Percentiles rank a stretch among this genome's conserved stretches.
Evolutionary conservation across 2,888 invertebrate genomes (phyloP).

Genomic region (Adelphocoris suturalis): DNA sequence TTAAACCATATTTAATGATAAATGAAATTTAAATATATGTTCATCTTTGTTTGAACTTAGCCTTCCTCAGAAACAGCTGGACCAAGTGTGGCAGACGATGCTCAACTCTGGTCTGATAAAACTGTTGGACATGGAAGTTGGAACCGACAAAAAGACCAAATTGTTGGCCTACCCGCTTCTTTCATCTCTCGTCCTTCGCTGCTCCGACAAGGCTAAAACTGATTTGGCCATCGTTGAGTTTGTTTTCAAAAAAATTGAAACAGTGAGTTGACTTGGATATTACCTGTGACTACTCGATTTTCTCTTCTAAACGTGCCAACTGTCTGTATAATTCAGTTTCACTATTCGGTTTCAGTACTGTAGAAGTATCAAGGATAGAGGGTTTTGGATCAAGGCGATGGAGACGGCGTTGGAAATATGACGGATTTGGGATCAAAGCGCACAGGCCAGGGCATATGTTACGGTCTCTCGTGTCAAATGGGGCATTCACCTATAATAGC

Average conservation of each 20-base stretch:
- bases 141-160: conserved; percentile 82
- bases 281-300: background rate
- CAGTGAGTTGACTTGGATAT: conserved; percentile 77
- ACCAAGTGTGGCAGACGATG: conserved; percentile 86
- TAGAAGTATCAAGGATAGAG: too few species aligned
- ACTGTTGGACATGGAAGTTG: conserved; percentile 84
- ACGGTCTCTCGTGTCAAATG: too few species aligned
- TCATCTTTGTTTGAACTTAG: conserved; percentile 78
- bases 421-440: too few species aligned
- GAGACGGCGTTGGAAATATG: too few species aligned
- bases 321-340: too few species aligned
- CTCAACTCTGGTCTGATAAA: conserved; percentile 86
- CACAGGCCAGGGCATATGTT: too few species aligned
- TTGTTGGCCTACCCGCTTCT: conserved; percentile 84
- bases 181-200: conserved; percentile 82
- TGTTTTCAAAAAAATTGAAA: conserved; percentile 80
- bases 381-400: too few species aligned
- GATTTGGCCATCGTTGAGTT: conserved; percentile 82
- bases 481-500: too few species aligned
- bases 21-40: too few species aligned
- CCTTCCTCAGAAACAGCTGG: conserved; percentile 78
- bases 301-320: too few species aligned
- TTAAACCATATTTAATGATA: too few species aligned
- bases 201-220: conserved; percentile 83
- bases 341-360: too few species aligned